A percentile compares a stretch with the other conserved stretches of the same genome.
Conservation (phyloP, 2,797 vertebrate species). For the Arnoldichthys spilopterus region DNA sequence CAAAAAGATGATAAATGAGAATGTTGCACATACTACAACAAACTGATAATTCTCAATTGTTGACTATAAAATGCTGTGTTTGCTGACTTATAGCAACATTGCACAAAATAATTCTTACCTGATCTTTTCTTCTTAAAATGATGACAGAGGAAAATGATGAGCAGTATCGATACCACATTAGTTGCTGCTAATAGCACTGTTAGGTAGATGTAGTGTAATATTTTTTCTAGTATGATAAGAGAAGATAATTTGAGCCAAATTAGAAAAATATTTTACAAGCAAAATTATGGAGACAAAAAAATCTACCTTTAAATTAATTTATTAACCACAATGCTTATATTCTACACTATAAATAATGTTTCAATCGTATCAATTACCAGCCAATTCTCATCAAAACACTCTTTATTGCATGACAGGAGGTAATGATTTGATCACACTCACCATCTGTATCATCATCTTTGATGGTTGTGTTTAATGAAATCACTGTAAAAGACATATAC, state of each 20-base stretch:
- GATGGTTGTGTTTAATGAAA: background rate
- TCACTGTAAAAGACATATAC: background rate
- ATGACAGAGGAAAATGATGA: conserved; percentile 5
- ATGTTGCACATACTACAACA: background rate
- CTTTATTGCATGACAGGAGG: no score
- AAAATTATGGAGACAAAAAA: background rate
- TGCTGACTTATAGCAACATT: background rate
- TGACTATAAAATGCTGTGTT: background rate
- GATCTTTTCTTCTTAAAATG: background rate
- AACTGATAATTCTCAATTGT: background rate
- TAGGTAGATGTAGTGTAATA: background rate
- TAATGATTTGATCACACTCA: background rate
- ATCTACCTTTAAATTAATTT: no score
- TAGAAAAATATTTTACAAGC: background rate
- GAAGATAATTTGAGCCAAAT: background rate
- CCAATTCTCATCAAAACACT: background rate
- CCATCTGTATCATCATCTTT: background rate
- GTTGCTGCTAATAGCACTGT: background rate
- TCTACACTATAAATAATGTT: background rate
- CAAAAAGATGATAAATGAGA: background rate
- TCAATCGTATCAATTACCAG: background rate
- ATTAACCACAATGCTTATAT: no score
- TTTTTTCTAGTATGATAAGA: background rate
- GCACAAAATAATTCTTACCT: background rate
- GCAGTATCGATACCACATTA: background rate